Conservation (phyloP, 2,113 vertebrate genomes). For the Chrysochloris asiatica region DNA sequence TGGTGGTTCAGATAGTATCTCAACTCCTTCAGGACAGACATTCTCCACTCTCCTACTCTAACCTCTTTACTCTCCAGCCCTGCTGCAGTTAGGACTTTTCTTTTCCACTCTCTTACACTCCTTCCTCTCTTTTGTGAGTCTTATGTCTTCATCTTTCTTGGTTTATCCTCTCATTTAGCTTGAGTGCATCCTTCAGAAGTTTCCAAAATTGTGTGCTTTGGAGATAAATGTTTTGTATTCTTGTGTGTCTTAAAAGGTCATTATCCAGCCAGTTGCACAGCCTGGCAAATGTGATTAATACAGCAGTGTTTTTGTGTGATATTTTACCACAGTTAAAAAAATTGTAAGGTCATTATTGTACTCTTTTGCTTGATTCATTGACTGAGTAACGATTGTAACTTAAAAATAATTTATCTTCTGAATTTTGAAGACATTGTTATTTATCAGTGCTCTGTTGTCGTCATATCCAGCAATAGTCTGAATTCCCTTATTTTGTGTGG, state of each 20-base stretch:
- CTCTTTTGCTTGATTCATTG: not conserved
- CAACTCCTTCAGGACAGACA: not conserved
- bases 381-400: not conserved
- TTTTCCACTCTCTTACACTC: not conserved
- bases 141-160: not conserved
- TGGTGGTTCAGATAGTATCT: not conserved
- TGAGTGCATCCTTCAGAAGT: not conserved
- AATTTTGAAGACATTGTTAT: not conserved
- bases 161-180: not conserved
- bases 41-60: accelerated
- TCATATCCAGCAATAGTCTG: not conserved
- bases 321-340: not conserved
- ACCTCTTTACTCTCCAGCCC: not conserved
- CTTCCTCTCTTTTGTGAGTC: not conserved
- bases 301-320: not conserved
- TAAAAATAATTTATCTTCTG: not conserved
- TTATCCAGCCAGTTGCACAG: not conserved
- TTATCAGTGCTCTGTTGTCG: not conserved
- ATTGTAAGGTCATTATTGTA: not conserved
- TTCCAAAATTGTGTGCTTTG: not conserved
- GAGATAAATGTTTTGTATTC: not conserved
- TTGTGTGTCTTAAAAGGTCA: not conserved
- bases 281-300: not conserved
- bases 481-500: not conserved
- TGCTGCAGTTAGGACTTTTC: not conserved